A percentile compares a stretch with the other conserved stretches of the same genome.
These are phyloP conservation scores for Pristionchus arcanus DNA, from an alignment of 2,888 invertebrate genomes.

Conservation along the genomic window DNA sequence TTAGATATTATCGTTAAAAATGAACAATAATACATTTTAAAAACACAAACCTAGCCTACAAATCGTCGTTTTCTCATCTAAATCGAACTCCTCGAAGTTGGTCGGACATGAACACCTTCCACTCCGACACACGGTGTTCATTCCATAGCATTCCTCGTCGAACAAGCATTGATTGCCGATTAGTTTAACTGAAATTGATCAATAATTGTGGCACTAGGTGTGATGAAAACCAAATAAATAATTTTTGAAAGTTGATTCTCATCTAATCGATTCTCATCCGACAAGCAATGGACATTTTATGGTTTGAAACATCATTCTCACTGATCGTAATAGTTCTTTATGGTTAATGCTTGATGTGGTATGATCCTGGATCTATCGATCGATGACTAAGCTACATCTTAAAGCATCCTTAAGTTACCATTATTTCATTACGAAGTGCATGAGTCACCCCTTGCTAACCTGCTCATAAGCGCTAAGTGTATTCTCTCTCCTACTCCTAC, in stretches of 20 bases:
- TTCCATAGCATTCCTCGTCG: constrained; percentile 79
- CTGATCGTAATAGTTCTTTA: too few relatives aligned
- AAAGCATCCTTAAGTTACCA: not conserved
- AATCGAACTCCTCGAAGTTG: constrained; percentile 78
- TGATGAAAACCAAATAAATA: too few relatives aligned
- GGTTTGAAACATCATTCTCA: too few relatives aligned
- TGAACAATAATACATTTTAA: not conserved
- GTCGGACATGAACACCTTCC: constrained; percentile 78
- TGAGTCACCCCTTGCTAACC: constrained; percentile 21
- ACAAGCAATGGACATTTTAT: too few relatives aligned
- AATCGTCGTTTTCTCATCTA: constrained; percentile 73
- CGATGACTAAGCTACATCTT: not conserved
- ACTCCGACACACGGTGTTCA: constrained; percentile 77
- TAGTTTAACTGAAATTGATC: constrained; percentile 74
- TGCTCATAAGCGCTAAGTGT: constrained; percentile 34
- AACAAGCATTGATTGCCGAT: constrained; percentile 76
- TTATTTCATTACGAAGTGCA: not conserved
- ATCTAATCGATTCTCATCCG: too few relatives aligned
- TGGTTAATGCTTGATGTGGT: too few relatives aligned
- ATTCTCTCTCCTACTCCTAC: not conserved
- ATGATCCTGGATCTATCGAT: not conserved
- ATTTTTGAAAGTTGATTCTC: too few relatives aligned
- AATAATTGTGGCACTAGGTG: not conserved
- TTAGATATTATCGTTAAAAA: not conserved
- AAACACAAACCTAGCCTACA: constrained; percentile 75